phyloP scores from a whole-genome alignment of 92 coral and sea anemone genomes.

The Porites evermanni region DNA sequence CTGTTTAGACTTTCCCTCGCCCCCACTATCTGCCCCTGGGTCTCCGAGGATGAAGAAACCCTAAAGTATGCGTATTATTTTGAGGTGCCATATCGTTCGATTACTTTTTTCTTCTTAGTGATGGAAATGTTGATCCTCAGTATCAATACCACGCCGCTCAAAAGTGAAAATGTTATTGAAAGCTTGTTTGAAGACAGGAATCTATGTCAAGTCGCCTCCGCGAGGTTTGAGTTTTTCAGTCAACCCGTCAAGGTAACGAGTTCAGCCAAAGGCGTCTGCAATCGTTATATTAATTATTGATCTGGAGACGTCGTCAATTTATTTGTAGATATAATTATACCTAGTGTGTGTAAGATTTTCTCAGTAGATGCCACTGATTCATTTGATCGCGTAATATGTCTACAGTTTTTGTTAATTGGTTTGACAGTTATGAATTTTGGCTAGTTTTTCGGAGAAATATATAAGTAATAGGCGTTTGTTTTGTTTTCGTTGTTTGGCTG shows the following conservation, averaged over 20 bases:
- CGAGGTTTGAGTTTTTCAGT: neutral
- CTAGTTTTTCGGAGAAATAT: neutral
- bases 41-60: neutral
- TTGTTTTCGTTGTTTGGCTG: neutral
- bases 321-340: neutral
- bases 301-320: neutral
- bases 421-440: neutral
- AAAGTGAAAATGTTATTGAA: neutral
- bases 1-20: too few relatives aligned
- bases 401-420: neutral
- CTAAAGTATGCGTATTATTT: neutral
- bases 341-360: slow-evolving; percentile 5
- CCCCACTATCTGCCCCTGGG: too few relatives aligned
- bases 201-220: slow-evolving; percentile 3
- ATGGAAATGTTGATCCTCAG: neutral
- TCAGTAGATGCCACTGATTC: neutral
- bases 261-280: neutral
- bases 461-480: too few relatives aligned
- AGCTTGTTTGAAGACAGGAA: neutral
- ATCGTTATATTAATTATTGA: neutral
- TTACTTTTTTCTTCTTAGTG: neutral
- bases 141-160: neutral
- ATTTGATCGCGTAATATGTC: neutral
- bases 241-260: neutral
- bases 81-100: neutral